phyloP scores from a whole-genome alignment of 2,888 invertebrate genomes.

The Limenitis camilla region DNA sequence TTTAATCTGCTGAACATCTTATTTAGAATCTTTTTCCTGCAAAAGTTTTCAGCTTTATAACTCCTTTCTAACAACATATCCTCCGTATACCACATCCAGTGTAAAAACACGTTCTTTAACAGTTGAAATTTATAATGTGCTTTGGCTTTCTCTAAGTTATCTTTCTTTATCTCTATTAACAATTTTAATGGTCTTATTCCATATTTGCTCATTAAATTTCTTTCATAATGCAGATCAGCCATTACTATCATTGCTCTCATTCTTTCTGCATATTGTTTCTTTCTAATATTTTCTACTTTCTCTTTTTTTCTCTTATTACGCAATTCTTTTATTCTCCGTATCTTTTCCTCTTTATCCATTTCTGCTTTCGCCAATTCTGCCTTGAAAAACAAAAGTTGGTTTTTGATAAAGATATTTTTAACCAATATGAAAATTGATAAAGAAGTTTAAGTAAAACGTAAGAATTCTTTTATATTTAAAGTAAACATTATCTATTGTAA shows the following conservation, averaged over 20 bases:
- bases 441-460: neutral
- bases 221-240: slow-evolving; percentile 69
- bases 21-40: slow-evolving; percentile 61
- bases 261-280: slow-evolving; percentile 69
- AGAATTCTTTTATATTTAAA: neutral
- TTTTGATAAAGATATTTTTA: no score
- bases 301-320: slow-evolving; percentile 76
- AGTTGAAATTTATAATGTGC: slow-evolving; percentile 60
- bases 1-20: slow-evolving; percentile 65
- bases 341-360: slow-evolving; percentile 77
- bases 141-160: slow-evolving; percentile 62
- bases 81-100: slow-evolving; percentile 71
- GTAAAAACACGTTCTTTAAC: slow-evolving; percentile 62
- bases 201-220: slow-evolving; percentile 49
- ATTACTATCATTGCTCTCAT: slow-evolving; percentile 63
- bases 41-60: slow-evolving; percentile 72
- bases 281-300: slow-evolving; percentile 75
- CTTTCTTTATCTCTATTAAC: slow-evolving; percentile 47
- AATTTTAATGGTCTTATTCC: slow-evolving; percentile 52
- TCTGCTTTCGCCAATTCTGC: slow-evolving; percentile 65
- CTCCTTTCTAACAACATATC: slow-evolving; percentile 69
- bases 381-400: slow-evolving; percentile 28
- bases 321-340: slow-evolving; percentile 73
- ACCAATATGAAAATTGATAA: no score
- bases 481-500: neutral